These are phyloP conservation scores for Loxodonta africana DNA, from an alignment of 2,113 vertebrate genomes.

Conservation along the genomic window DNA sequence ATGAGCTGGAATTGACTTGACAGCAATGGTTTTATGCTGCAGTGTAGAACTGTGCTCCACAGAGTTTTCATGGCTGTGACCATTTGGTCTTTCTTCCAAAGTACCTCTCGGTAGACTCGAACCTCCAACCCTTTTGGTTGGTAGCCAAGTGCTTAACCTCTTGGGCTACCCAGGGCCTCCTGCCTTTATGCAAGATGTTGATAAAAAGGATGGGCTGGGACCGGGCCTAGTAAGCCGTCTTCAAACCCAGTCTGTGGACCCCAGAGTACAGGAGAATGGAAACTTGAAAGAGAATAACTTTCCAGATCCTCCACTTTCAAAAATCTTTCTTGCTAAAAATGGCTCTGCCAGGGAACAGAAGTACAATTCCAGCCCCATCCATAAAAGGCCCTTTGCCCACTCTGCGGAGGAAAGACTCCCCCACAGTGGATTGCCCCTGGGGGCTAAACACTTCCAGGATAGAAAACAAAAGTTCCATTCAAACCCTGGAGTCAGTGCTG, in stretches of 20 bases:
- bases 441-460: not conserved
- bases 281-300: not conserved
- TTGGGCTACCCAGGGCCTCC: not conserved
- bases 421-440: not conserved
- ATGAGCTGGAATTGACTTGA: too few relatives aligned
- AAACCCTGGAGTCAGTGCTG: not conserved
- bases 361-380: not conserved
- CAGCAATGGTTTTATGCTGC: too few relatives aligned
- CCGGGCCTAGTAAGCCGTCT: not conserved
- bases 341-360: not conserved
- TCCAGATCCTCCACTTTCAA: not conserved
- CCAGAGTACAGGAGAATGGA: accelerated
- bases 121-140: too few relatives aligned
- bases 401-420: conserved; percentile 48
- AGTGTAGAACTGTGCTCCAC: too few relatives aligned
- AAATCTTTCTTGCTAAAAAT: not conserved
- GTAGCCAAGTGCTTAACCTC: too few relatives aligned
- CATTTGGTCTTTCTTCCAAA: not conserved
- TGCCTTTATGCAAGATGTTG: not conserved
- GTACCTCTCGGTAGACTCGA: not conserved
- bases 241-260: not conserved
- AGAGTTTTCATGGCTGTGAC: too few relatives aligned
- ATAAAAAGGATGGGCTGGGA: not conserved
- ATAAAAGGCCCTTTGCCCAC: not conserved
- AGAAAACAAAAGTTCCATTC: conserved; percentile 65